Base-by-base conservation (phyloP, 2,888 invertebrate species). In the Cephus runcator region DNA sequence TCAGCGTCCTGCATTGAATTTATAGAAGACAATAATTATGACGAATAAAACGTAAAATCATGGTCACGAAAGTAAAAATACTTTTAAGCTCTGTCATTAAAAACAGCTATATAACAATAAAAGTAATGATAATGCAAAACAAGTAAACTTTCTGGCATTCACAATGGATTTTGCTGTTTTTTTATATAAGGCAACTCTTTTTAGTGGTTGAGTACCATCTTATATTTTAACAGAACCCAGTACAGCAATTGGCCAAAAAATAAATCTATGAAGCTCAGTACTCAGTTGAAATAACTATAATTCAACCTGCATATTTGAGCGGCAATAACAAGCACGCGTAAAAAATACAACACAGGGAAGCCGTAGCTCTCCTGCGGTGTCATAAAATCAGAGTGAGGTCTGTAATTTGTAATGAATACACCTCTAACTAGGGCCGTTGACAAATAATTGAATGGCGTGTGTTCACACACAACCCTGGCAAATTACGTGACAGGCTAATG, bases 381-480 rank as follows among this genome's bases (percentile, higher is more conserved):
- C 82, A 85, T 86, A 85, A 86, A 86, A 86, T 84, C 85, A 73
- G 77, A 79, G 81, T 80, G 85, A 78, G 84, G 86, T 82, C 86
- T 87, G 87, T 87, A 88, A 89, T 89, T 89, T 88, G 87, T 87
- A 89, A 88, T 89, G 89, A 89, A 89, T 89, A 89, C 87, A 84
- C 84, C 83, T 84, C 88, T 89, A 89, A 89, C 89, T 88, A 89
- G 87, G 86, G 83, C 76, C 81, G 34, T 71, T 71, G 71, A 71
- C 71, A 33, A 34, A 71, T 71, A 31, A 71, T 71, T 71, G 71
- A 71, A 71, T 34, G 6, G 71, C 71, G 71, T 33, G 71, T 71
- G 34, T 71, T 56, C 56, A 56, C 56, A 71, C 71, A 31, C 33
- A 31, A 23, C 33, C 71, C 33, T 34, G 15, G 31, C 31, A 71